Evolutionary conservation across 2,888 invertebrate species (phyloP), one percentile per base, ranked within the genome.

Genomic region (Agrotis segetum): DNA sequence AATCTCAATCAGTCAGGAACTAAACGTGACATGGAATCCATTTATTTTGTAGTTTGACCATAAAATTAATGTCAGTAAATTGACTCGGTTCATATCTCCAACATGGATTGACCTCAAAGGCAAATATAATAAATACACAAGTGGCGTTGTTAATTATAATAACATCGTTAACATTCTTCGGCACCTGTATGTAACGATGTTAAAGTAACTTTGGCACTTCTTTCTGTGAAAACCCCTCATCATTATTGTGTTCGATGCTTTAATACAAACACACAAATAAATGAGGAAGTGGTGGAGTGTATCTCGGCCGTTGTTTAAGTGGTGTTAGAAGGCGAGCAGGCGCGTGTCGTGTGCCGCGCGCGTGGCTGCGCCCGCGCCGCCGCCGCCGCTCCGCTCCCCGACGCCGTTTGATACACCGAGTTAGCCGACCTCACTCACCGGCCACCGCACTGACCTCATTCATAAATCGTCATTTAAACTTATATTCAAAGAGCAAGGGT

Each of bases 381-480:
- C 21, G 34, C 56, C 56, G 34, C 53, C 47, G 63, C 52, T 74
- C 53, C 71, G 61, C 68, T 60, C 73, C 47, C 55, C 70, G 63
- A 80, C 85, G 85, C 86, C 85, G 88, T 90, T 89, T 90, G 89
- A 90, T 91, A 89, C 88, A 85, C 88, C 85, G 89, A 90, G 91
- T 89, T 89, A 88, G 86, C 86, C 88, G 92, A 93, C 93, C 94
- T 90, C 92, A 87, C 90, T 93, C 88, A 90, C 79, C 74, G 77
- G 74, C 77, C 79, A 77, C 91, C 91, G 89, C 90, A 88, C 89
- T 94, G 95, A 95, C 95, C 95, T 93, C 94, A 93, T 94, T 93
- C 95, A 94, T 95, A 95, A 95, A 95, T 95, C 90, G 88, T 93
- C 92, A 93, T 94, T 94, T 93, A 94, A 92, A 92, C 90, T 92